Evolutionary conservation across 1,140 invertebrate species (phyloP), one percentile per base, ranked within the genome.

Genomic region (Vanessa tameamea): DNA sequence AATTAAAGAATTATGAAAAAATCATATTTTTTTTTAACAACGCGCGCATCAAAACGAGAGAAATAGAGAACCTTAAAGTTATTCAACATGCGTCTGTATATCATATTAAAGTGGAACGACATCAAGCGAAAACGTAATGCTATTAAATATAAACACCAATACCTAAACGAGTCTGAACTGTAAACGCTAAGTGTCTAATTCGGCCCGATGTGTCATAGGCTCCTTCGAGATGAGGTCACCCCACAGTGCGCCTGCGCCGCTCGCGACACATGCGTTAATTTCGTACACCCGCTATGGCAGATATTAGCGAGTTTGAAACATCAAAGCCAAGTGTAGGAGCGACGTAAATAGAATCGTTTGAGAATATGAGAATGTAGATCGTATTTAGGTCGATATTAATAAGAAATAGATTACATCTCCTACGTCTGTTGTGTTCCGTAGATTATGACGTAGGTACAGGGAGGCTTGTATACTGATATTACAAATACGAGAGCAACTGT

Each of bases 141-240:
- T 43, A 1, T 43, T 43, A 43, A 5, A 43, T 43, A 43, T 43
- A 43, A 43, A 43, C 37, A 43, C 37, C 9, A 43, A 43, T 43
- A 43, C 37, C 37, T 9, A 43, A 43, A 43, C 37, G 7, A 43
- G 57, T 61, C 14, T 61, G 15, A 57, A 68, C 20, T 47, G 14
- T 48, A 26, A 31, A 65, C 23, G 16, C 16, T 11, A 57, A 75
- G 50, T 7, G 2, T 70, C 67, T 71, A 77, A 74, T 71, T 73
- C 50, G 43, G 48, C 51, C 3, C 59, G 67, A 75, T 80, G 78
- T 77, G 78, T 80, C 78, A 80, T 64, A 15, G 70, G 69, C 70
- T 69, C 57, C 51, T 70, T 72, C 67, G 69, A 78, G 78, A 80
- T 80, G 78, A 80, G 73, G 75, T 80, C 78, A 80, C 73, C 71